Evolutionary conservation across 2,113 vertebrate species (phyloP).

Genomic region (Oreochromis aureus): DNA sequence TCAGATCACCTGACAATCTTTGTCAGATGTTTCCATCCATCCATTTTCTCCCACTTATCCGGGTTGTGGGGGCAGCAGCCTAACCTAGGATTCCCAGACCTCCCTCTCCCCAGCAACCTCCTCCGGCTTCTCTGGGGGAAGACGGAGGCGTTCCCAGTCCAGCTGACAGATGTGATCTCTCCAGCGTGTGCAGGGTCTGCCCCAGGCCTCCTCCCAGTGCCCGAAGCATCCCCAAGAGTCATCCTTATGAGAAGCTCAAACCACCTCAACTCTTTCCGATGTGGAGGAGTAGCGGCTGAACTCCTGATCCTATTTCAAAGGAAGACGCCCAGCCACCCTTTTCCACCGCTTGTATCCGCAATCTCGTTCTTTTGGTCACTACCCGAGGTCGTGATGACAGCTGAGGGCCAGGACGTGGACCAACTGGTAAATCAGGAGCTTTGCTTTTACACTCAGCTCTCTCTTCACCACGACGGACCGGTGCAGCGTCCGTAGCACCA

Average conservation of each 20-base stretch:
- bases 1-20: not conserved
- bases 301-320: rapidly evolving
- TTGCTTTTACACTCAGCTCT: not conserved
- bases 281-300: not conserved
- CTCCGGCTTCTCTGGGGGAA: not conserved
- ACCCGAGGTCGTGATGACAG: rapidly evolving
- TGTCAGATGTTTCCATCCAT: not conserved
- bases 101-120: not conserved
- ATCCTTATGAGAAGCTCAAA: not conserved
- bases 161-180: not conserved
- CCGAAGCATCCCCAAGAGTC: not conserved
- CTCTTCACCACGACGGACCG: not conserved
- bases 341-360: not conserved
- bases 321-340: not conserved
- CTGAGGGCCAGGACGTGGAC: not conserved
- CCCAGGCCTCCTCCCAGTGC: rapidly evolving
- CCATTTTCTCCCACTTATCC: not conserved
- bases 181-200: not conserved
- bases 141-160: not conserved
- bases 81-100: not conserved
- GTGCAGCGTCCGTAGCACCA: rapidly evolving
- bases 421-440: not conserved
- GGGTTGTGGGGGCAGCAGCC: rapidly evolving
- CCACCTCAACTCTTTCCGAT: not conserved
- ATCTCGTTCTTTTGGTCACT: not conserved